Evolutionary conservation across 1,140 invertebrate genomes (phyloP).

Genomic region (Drosophila lacertosa): DNA sequence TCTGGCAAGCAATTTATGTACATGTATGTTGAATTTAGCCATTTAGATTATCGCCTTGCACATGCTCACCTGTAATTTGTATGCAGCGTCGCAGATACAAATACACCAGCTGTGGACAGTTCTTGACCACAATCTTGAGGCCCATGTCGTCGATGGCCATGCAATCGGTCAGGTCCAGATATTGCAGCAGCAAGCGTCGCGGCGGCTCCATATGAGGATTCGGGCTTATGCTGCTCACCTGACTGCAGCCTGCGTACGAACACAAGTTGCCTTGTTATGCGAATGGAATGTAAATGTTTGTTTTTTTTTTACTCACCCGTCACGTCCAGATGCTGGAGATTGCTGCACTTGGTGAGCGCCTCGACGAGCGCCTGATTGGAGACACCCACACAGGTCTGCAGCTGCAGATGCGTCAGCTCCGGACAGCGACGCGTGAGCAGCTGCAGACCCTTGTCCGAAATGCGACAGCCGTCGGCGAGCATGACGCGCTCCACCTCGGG

Average conservation of each 20-base stretch:
- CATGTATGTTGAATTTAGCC: not conserved
- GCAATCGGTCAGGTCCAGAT: constrained; percentile 94
- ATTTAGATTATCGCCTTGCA: not conserved
- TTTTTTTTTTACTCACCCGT: constrained; percentile 86
- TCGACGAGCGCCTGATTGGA: constrained; percentile 82
- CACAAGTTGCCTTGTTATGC: not conserved
- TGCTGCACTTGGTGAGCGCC: constrained; percentile 87
- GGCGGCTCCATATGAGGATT: constrained; percentile 87
- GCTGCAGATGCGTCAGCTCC: constrained; percentile 89
- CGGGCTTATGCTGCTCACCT: constrained; percentile 89
- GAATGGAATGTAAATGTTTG: too few relatives aligned
- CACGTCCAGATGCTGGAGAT: constrained; percentile 90
- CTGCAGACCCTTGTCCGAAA: constrained; percentile 90
- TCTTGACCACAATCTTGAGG: constrained; percentile 91
- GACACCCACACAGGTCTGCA: constrained; percentile 88
- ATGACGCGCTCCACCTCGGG: constrained; percentile 88
- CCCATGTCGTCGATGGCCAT: constrained; percentile 92
- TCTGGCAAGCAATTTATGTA: constrained; percentile 83
- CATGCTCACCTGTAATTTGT: constrained; percentile 89
- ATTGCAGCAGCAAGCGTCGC: constrained; percentile 87
- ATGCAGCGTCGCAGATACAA: constrained; percentile 95
- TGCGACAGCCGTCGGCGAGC: constrained; percentile 89
- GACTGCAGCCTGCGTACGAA: constrained; percentile 86
- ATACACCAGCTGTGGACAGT: constrained; percentile 93
- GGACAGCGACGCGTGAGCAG: constrained; percentile 89